Evolutionary conservation across 2,888 invertebrate species (phyloP).

Genomic region (Volucella inanis): DNA sequence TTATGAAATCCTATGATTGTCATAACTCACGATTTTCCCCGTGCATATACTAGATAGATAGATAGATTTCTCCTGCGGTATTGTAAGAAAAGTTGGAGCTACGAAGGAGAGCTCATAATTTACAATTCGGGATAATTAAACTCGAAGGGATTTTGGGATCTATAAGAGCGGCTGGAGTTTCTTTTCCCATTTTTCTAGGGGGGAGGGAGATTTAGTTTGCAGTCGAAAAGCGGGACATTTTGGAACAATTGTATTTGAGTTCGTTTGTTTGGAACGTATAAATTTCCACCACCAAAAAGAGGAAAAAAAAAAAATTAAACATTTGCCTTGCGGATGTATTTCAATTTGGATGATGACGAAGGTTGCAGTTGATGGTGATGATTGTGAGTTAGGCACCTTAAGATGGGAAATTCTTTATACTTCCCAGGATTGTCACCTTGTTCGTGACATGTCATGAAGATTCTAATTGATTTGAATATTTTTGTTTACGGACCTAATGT

Average conservation of each 20-base stretch:
- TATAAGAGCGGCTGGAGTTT: constrained; percentile 25
- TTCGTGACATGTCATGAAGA: constrained; percentile 22
- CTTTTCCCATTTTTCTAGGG: constrained; percentile 15
- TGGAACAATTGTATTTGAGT: neutral
- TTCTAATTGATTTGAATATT: constrained; percentile 61
- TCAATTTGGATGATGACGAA: constrained; percentile 33
- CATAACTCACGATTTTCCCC: constrained; percentile 73
- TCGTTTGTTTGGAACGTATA: constrained; percentile 21
- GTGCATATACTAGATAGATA: constrained; percentile 17
- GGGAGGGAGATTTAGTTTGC: constrained; percentile 4
- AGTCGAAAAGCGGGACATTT: too few relatives aligned
- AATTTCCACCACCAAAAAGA: constrained; percentile 25
- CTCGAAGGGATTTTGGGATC: constrained; percentile 60
- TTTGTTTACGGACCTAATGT: constrained; percentile 28
- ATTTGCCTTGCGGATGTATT: constrained; percentile 39
- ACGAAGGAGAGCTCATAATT: constrained; percentile 53
- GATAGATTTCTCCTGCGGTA: constrained; percentile 57
- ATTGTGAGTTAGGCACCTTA: constrained; percentile 26
- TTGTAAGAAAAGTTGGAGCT: constrained; percentile 4
- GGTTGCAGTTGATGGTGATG: constrained; percentile 17
- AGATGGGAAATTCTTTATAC: constrained; percentile 71
- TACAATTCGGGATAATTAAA: constrained; percentile 70
- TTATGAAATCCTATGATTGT: constrained; percentile 74
- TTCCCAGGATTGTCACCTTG: constrained; percentile 82
- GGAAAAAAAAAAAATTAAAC: constrained; percentile 16